A percentile compares a stretch with the other conserved stretches of the same genome.
phyloP scores from a whole-genome alignment of 2,888 invertebrate species.

The Latheticus oryzae region DNA sequence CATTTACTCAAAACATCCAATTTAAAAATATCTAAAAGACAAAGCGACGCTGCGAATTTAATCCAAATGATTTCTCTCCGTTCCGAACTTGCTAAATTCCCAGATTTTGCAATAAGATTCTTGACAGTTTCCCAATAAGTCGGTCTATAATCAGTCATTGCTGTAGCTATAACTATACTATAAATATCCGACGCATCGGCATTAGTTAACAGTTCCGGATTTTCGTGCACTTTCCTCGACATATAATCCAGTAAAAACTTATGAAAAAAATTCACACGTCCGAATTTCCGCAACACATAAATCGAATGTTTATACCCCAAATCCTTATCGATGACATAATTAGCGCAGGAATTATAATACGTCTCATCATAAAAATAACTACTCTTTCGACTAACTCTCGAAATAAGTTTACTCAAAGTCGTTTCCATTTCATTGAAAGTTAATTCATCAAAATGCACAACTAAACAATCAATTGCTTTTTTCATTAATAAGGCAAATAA shows the following conservation, averaged over 20 bases:
- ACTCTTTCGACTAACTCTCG: slow-evolving; percentile 65
- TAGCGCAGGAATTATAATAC: slow-evolving; percentile 70
- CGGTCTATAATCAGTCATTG: slow-evolving; percentile 71
- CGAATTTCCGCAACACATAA: slow-evolving; percentile 68
- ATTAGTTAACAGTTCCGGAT: slow-evolving; percentile 63
- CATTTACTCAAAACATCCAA: slow-evolving; percentile 68
- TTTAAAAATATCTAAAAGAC: slow-evolving; percentile 71
- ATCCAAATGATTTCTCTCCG: slow-evolving; percentile 57
- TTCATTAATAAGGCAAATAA: slow-evolving; percentile 68
- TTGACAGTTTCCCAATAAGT: slow-evolving; percentile 68
- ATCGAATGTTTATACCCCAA: slow-evolving; percentile 68
- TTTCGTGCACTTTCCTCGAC: slow-evolving; percentile 65
- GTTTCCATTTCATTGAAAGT: slow-evolving; percentile 67
- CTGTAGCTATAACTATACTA: slow-evolving; percentile 69
- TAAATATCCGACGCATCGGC: slow-evolving; percentile 65
- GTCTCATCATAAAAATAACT: slow-evolving; percentile 73
- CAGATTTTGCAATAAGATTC: slow-evolving; percentile 47
- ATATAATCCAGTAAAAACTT: slow-evolving; percentile 71
- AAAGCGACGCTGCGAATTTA: slow-evolving; percentile 69
- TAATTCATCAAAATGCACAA: slow-evolving; percentile 65
- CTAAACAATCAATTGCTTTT: slow-evolving; percentile 67
- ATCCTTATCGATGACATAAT: slow-evolving; percentile 68
- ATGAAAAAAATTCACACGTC: slow-evolving; percentile 71
- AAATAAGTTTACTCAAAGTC: slow-evolving; percentile 67
- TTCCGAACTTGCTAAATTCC: slow-evolving; percentile 43